These are phyloP conservation scores for Tricholauxania praeusta DNA, from an alignment of 2,888 invertebrate species.

Conservation along the genomic window DNA sequence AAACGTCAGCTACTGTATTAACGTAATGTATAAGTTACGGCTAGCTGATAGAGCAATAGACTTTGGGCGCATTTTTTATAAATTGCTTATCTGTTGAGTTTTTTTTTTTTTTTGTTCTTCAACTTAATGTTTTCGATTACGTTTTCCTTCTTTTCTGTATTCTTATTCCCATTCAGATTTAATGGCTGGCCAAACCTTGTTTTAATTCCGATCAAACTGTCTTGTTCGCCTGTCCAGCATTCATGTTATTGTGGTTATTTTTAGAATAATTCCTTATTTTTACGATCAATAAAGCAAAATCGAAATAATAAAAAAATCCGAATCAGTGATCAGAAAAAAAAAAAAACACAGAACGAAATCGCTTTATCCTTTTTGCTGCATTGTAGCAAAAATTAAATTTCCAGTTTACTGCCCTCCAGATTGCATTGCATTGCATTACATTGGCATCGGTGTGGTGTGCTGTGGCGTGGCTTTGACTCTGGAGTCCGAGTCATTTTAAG, in stretches of 20 bases:
- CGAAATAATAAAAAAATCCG: conserved; percentile 3
- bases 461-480: background rate
- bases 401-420: conserved; percentile 30
- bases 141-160: background rate
- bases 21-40: no score
- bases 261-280: conserved; percentile 41
- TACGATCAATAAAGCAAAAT: conserved; percentile 38
- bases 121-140: background rate
- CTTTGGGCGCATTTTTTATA: background rate
- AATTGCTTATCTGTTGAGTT: background rate
- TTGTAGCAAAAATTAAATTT: conserved; percentile 29
- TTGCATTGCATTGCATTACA: background rate
- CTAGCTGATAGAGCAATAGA: no score
- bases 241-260: conserved; percentile 32
- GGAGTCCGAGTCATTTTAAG: background rate
- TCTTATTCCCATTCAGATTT: background rate
- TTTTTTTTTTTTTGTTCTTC: background rate
- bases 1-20: no score
- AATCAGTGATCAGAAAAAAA: background rate
- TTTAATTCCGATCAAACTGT: conserved; percentile 27
- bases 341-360: background rate
- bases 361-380: conserved; percentile 24
- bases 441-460: background rate
- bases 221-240: conserved; percentile 16
- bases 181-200: background rate